Base-by-base conservation (phyloP, 2,888 invertebrate genomes). In the Volucella inflata region DNA sequence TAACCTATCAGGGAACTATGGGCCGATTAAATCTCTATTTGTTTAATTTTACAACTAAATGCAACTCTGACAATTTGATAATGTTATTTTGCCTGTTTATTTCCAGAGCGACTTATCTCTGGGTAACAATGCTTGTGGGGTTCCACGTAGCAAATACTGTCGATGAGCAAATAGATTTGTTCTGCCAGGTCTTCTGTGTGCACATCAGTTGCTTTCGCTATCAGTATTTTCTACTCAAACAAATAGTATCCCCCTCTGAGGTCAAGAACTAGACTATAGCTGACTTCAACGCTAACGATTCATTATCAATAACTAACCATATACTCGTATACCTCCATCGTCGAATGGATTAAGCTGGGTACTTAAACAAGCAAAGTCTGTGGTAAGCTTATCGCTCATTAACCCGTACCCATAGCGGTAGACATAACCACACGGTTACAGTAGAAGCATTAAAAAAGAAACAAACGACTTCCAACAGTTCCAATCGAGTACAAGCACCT, bases 341-440 rank as follows among this genome's bases (percentile, higher is more conserved):
- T 30, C 6, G 30, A 0, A 30, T 30, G 30, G 6, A 4, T 30
- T 30, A 30, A 30, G 74, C 40, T 42, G n/a, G 55, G 64, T 64
- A 53, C 38, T 55, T 74, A 64, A 64, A 21, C 48, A 74, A 64
- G 21, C 64, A 74, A 30, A 55, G 53, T 55, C 64, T 74, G 38
- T 55, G 14, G 48, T 40, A 14, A 46, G 14, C 64, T 74, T 74
- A 74, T 74, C 74, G 64, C 64, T 40, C 74, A 64, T 55, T 74
- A 74, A 74, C 74, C 74, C 74, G 64, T 21, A 55, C 46, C 12
- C 30, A n/a, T 36, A 30, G 53, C 48, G 14, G 17, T 16, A 12
- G 55, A 36, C 36, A 14, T n/a, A 55, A 36, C 46, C 16, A 14
- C 55, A 21, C 48, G 40, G 64, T 12, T 74, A 55, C 64, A 64